phyloP scores from a whole-genome alignment of 2,797 vertebrate genomes.

The Clarias fuscus region DNA sequence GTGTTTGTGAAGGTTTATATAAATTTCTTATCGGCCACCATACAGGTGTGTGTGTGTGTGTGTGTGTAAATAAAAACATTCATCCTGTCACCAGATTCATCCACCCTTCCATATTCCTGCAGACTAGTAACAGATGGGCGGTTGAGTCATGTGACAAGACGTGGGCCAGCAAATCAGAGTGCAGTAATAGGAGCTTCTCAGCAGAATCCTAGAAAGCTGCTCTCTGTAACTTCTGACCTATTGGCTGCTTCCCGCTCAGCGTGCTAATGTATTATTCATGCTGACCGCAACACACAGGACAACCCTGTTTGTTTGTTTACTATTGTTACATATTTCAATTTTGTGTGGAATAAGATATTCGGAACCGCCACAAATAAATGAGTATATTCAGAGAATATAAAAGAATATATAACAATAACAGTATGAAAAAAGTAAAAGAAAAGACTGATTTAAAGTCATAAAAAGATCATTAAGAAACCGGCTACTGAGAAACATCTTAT shows the following conservation, averaged over 20 bases:
- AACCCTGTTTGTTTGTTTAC: neutral
- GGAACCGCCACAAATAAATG: neutral
- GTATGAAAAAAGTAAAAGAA: neutral
- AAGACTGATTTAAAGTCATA: neutral
- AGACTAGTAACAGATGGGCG: slow-evolving; percentile 18
- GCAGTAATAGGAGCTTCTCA: slow-evolving; percentile 44
- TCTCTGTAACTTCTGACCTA: slow-evolving; percentile 47
- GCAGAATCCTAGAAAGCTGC: slow-evolving; percentile 38
- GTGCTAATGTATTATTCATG: slow-evolving; percentile 47
- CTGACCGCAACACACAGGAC: neutral
- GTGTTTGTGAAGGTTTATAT: neutral
- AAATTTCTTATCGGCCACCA: neutral
- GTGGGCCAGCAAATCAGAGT: slow-evolving; percentile 39
- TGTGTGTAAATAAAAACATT: neutral
- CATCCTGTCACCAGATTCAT: neutral
- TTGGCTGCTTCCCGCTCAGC: slow-evolving; percentile 25
- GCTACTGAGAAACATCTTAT: neutral
- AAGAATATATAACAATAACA: neutral
- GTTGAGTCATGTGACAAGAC: slow-evolving; percentile 24
- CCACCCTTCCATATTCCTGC: neutral
- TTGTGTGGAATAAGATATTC: slow-evolving; percentile 1
- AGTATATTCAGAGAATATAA: too few relatives aligned
- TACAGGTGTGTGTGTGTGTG: neutral
- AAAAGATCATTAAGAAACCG: neutral
- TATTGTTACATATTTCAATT: neutral